Conservation (phyloP, 35 echinoderm and acorn worm genomes). For the Eucidaris tribuloides region DNA sequence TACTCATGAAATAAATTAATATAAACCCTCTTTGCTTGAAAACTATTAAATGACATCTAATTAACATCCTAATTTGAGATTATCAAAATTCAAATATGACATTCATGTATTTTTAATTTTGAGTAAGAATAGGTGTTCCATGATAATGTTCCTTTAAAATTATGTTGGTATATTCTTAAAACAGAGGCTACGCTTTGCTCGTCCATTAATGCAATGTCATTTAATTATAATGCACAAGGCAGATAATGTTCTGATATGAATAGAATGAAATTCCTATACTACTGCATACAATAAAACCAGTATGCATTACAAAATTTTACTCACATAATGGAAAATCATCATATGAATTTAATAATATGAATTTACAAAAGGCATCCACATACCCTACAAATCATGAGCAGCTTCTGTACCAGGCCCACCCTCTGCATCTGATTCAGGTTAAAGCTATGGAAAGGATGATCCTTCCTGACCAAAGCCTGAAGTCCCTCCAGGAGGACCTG, state of each 20-base stretch:
- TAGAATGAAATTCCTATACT: neutral
- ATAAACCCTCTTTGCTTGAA: no score
- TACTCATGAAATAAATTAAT: no score
- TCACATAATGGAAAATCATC: neutral
- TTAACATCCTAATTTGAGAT: no score
- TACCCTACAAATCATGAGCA: slow-evolving; percentile 82
- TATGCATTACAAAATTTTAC: neutral
- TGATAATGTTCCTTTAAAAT: no score
- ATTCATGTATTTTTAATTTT: no score
- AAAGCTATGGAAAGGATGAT: slow-evolving; percentile 62
- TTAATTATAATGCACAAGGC: neutral
- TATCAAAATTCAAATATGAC: no score
- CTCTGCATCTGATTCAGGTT: slow-evolving; percentile 81
- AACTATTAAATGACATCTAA: no score
- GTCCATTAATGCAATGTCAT: neutral
- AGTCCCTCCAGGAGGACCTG: slow-evolving; percentile 58
- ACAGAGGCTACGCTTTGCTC: neutral
- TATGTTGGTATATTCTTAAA: no score
- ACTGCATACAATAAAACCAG: neutral
- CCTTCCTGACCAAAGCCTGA: slow-evolving; percentile 55
- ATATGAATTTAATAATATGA: neutral
- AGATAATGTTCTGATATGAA: neutral
- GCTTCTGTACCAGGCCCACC: slow-evolving; percentile 50
- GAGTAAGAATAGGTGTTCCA: no score
- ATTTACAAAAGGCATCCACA: neutral